Evolutionary conservation across 2,797 vertebrate species (phyloP), one percentile per base, ranked within the genome.

Genomic region (Propithecus perrieri): DNA sequence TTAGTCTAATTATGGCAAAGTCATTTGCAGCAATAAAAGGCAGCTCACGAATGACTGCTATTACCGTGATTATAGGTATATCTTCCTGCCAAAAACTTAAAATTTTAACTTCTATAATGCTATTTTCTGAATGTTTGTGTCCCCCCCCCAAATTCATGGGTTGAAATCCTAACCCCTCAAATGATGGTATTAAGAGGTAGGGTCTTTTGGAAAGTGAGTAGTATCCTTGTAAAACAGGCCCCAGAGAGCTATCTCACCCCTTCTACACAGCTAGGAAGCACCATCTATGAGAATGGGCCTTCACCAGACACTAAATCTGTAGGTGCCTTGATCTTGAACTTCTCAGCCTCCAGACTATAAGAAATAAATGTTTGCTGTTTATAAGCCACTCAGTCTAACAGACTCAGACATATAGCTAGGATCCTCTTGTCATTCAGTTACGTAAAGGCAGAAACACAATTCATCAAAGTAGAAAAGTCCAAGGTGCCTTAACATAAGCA

Each of bases 11-110:
- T 50, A 33, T 26, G 30, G 6, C 30, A 81, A 3, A 89, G 10
- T 50, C 69, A 67, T 67, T 85, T 87, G 84, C 0, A 85, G 33
- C 35, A 90, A 63, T 65, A 74, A 71, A 88, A 43, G 9, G 38
- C 69, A 5, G 24, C 22, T 86, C 33, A 24, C 5, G 74, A 38
- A 41, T 43, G 5, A 41, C n/a, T 76, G 13, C 20, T 53, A 63
- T 71, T 38, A 57, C 26, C 9, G 38, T 69, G 20, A 87, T 38
- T n/a, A 20, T 3, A 90, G 14, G 3, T 26, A 8, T 86, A 53
- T n/a, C 59, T 95, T 91, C 53, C n/a, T 85, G 28, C 33, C 89
- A 10, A 59, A 96, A 96, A 85, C 7, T 89, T 76, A 71, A 30
- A 50, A 41, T 80, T 88, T 74, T 53, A 91, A 89, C 78, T 72